phyloP scores from a whole-genome alignment of 30 jellyfish, hydroid and myxozoan species.

The Rhopilema esculentum region DNA sequence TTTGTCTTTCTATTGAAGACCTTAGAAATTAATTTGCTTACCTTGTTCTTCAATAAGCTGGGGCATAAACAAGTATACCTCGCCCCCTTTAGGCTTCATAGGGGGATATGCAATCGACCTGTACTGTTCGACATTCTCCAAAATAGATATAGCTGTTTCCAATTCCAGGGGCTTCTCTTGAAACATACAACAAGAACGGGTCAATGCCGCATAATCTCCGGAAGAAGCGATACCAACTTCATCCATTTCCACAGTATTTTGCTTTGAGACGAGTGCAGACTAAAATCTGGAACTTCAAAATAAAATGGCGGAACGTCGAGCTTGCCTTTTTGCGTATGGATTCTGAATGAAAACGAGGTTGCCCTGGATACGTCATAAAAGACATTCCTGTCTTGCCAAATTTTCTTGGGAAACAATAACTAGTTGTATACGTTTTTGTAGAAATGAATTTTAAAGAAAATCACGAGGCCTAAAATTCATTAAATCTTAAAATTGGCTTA shows the following conservation, averaged over 20 bases:
- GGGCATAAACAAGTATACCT: conserved; percentile 80
- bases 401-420: too few species aligned
- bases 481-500: too few species aligned
- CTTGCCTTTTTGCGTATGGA: conserved; percentile 37
- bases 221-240: conserved; percentile 42
- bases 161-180: conserved; percentile 82
- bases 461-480: too few species aligned
- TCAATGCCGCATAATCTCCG: conserved; percentile 59
- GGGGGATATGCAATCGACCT: conserved; percentile 81
- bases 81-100: conserved; percentile 94
- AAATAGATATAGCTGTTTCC: conserved; percentile 81
- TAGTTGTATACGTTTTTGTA: too few species aligned
- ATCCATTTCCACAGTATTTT: conserved; percentile 8
- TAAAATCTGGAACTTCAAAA: conserved; percentile 64
- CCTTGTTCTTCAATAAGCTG: conserved; percentile 86
- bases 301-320: conserved; percentile 76
- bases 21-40: not conserved
- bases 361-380: not conserved
- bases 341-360: not conserved
- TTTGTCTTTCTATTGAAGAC: too few species aligned
- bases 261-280: not conserved
- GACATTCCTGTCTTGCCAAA: not conserved
- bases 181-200: conserved; percentile 53
- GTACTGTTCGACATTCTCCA: conserved; percentile 82
- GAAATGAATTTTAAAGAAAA: too few species aligned